Evolutionary conservation across 2,888 invertebrate genomes (phyloP).

Genomic region (Tiphia femorata): DNA sequence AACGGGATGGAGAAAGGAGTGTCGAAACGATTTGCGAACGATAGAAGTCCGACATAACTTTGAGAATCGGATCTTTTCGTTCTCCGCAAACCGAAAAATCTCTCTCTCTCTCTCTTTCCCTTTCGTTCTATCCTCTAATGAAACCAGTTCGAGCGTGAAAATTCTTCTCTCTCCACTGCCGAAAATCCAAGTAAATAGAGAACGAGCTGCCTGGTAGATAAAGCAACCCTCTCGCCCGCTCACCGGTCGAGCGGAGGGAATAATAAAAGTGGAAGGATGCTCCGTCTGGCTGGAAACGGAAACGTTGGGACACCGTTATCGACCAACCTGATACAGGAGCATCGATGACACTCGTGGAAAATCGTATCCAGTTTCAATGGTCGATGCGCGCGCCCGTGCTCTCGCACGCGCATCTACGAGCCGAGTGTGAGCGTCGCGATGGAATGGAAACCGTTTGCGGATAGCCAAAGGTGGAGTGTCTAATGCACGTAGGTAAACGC

Average conservation of each 20-base stretch:
- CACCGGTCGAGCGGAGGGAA: not conserved
- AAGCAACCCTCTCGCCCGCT: not conserved
- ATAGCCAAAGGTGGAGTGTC: not conserved
- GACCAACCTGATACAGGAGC: constrained; percentile 6
- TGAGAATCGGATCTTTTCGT: not conserved
- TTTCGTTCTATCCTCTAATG: not conserved
- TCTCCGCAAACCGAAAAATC: not conserved
- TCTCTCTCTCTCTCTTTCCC: not conserved
- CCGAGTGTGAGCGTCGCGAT: not conserved
- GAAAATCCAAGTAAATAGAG: too few relatives aligned
- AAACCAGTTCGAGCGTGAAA: too few relatives aligned
- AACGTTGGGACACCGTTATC: not conserved
- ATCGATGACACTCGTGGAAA: constrained; percentile 25
- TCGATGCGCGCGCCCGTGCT: not conserved
- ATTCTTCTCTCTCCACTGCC: too few relatives aligned
- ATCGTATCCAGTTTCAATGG: constrained; percentile 28
- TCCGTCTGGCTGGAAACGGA: not conserved
- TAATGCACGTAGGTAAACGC: constrained; percentile 3
- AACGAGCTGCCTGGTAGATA: too few relatives aligned
- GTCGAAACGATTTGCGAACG: not conserved
- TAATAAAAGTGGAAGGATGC: not conserved
- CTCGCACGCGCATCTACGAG: not conserved
- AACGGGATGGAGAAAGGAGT: not conserved
- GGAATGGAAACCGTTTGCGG: not conserved
- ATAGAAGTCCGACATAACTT: too few relatives aligned